Conservation (phyloP, 1,140 invertebrate species). For the Trichonephila clavata region DNA sequence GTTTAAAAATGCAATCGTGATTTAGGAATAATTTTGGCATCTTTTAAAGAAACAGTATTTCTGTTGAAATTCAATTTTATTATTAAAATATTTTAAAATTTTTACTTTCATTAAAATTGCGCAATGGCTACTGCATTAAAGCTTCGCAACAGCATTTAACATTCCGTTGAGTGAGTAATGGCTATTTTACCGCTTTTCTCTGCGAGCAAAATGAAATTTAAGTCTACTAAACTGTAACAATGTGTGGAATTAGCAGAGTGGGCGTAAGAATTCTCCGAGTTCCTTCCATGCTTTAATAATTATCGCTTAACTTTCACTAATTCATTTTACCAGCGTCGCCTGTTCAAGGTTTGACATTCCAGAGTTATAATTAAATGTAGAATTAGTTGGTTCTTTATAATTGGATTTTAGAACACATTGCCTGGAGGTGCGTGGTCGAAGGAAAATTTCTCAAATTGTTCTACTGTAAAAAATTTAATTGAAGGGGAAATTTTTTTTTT, state of each 20-base stretch:
- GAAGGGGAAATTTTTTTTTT: too few species aligned
- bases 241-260: not conserved
- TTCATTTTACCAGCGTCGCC: not conserved
- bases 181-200: not conserved
- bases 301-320: not conserved
- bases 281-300: not conserved
- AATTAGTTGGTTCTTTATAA: not conserved
- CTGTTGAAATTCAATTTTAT: too few species aligned
- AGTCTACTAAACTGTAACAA: not conserved
- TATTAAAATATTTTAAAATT: too few species aligned
- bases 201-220: not conserved
- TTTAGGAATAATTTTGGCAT: too few species aligned
- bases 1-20: too few species aligned
- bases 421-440: not conserved
- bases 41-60: too few species aligned
- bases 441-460: not conserved
- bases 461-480: not conserved
- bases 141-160: not conserved
- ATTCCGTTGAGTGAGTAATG: not conserved
- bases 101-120: not conserved
- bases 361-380: not conserved
- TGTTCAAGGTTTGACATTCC: not conserved
- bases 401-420: not conserved
- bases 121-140: not conserved
- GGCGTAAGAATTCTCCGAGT: not conserved